Conservation (phyloP, 2,113 vertebrate species). For the Tursiops truncatus region DNA sequence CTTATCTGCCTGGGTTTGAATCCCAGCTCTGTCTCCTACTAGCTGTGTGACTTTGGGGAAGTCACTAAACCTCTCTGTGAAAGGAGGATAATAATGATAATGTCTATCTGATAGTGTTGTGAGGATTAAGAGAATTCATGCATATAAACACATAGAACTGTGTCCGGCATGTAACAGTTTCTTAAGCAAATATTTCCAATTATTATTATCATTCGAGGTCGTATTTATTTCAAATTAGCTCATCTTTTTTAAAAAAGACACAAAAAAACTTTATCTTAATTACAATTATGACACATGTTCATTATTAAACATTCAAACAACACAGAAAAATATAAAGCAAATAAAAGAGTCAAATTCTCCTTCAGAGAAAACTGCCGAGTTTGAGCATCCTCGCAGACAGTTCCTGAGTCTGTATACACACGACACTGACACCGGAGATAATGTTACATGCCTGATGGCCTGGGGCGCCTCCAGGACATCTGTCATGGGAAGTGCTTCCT, state of each 20-base stretch:
- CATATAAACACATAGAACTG: not conserved
- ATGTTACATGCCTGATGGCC: rapidly evolving
- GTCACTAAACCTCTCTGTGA: not conserved
- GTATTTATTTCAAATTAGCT: not conserved
- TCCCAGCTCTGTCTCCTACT: not conserved
- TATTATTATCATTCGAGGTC: not conserved
- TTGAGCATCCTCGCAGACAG: not conserved
- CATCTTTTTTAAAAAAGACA: not conserved
- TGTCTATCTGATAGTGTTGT: rapidly evolving
- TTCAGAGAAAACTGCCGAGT: not conserved
- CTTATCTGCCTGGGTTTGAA: not conserved
- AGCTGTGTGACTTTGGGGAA: not conserved
- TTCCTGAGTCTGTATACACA: not conserved
- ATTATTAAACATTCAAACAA: slow-evolving; percentile 8
- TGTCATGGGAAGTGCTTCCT: not conserved
- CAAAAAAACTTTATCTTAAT: not conserved
- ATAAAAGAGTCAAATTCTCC: not conserved
- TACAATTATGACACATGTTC: not conserved
- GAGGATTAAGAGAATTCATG: not conserved
- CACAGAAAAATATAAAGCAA: not conserved
- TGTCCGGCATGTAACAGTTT: not conserved
- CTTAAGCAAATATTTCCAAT: not conserved
- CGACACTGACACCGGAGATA: not conserved
- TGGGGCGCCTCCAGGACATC: rapidly evolving
- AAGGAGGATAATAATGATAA: not conserved